Conservation (phyloP, 2,888 invertebrate genomes). For the Ecdyonurus torrentis region DNA sequence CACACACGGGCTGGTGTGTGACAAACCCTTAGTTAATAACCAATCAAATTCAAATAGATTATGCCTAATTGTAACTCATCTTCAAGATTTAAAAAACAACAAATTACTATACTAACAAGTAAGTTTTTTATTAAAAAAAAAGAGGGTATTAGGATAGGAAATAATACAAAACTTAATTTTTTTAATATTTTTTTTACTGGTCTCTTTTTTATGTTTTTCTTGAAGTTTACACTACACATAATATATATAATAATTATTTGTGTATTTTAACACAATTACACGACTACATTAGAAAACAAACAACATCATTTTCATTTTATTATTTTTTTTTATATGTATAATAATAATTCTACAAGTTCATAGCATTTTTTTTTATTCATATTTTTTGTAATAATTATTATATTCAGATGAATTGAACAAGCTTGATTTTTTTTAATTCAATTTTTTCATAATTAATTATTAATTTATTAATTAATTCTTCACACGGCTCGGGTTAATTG, state of each 20-base stretch:
- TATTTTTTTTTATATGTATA: not conserved
- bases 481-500: not conserved
- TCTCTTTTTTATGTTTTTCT: conserved; percentile 1
- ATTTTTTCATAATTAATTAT: not conserved
- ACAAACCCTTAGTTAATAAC: too few relatives aligned
- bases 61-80: too few relatives aligned
- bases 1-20: too few relatives aligned
- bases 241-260: not conserved
- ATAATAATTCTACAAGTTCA: not conserved
- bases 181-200: not conserved
- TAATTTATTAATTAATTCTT: too few relatives aligned
- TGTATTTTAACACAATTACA: conserved; percentile 2
- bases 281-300: conserved; percentile 2
- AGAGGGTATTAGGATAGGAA: too few relatives aligned
- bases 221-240: not conserved
- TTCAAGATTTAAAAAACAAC: too few relatives aligned
- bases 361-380: not conserved
- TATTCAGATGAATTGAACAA: not conserved
- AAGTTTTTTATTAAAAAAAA: too few relatives aligned
- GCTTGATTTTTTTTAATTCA: not conserved
- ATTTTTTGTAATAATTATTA: not conserved
- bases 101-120: too few relatives aligned
- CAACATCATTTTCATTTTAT: not conserved
- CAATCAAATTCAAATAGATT: too few relatives aligned
- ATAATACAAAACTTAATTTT: conserved; percentile 1